Evolutionary conservation across 2,888 invertebrate species (phyloP), one percentile per base, ranked within the genome.

Genomic region (Chloroclysta siterata): DNA sequence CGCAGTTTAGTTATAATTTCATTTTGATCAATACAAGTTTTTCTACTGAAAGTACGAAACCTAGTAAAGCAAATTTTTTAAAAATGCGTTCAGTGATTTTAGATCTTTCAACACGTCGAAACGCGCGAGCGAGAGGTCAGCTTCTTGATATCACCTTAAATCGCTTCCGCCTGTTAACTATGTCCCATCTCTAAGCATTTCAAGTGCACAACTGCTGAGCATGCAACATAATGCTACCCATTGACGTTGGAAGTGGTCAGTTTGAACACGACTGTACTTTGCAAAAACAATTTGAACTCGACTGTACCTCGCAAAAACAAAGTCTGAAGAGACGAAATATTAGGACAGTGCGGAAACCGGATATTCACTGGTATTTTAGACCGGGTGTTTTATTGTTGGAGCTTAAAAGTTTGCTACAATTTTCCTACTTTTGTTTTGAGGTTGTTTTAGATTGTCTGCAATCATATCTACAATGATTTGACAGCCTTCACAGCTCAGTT

Each of bases 211-310:
- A 82, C 74, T 77, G 82, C 83, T 82, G 83, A 85, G 77, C 77
- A 78, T 76, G 85, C 82, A 80, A 82, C 80, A 78, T 80, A 83
- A 84, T 85, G 82, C 81, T 82, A 79, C 76, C 78, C 78, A 83
- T 81, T 82, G 79, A 82, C 71, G 78, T 72, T 76, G 71, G 79
- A 80, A 84, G 81, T 81, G 85, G 84, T 85, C 84, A 85, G 80
- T 81, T 80, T 78, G 75, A 80, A 70, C 77, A 70, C 66, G 76
- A 77, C 74, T 81, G 74, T 72, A 72, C 72, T 76, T 72, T 70
- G 71, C 73, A 73, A 79, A 79, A 81, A 80, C 77, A 79, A 78
- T 81, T 80, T 78, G 75, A 80, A 70, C 77, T 69, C 66, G 76
- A 77, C 74, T 81, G 74, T 72, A 72, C 72, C 75, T 72, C 71